phyloP scores from a whole-genome alignment of 2,797 vertebrate genomes.

The Lepidocolaptes lacrymiger region DNA sequence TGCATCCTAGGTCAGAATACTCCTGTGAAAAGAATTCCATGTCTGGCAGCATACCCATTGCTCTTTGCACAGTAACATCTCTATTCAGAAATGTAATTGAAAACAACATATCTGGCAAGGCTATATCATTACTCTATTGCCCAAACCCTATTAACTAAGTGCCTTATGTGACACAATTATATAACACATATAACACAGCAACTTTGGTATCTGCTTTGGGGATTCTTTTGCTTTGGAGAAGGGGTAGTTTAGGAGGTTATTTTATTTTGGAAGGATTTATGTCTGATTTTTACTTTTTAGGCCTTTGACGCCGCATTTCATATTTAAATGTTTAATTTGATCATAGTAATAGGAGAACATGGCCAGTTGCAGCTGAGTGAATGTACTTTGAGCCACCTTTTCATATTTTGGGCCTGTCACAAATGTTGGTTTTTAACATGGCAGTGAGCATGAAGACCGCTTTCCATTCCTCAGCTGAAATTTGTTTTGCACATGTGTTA shows the following conservation, averaged over 20 bases:
- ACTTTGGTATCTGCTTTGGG: background rate
- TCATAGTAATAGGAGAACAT: background rate
- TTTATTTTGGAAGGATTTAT: background rate
- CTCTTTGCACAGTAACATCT: background rate
- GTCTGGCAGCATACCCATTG: background rate
- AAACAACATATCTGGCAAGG: background rate
- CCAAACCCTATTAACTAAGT: background rate
- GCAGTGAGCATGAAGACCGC: background rate
- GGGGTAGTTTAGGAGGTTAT: rapidly evolving
- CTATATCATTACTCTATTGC: background rate
- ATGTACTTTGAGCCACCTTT: background rate
- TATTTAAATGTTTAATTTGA: background rate
- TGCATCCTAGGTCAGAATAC: background rate
- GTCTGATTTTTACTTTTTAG: background rate
- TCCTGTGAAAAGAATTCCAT: background rate
- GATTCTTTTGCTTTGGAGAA: background rate
- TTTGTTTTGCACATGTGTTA: background rate
- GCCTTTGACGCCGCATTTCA: background rate
- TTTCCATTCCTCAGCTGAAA: background rate
- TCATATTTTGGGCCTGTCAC: background rate
- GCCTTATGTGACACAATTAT: background rate
- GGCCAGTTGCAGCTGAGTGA: background rate
- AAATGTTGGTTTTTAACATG: background rate
- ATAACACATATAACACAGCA: background rate
- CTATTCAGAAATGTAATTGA: background rate